Base-by-base conservation (phyloP, 1,140 invertebrate genomes). In the Neoseiulus cucumeris region DNA sequence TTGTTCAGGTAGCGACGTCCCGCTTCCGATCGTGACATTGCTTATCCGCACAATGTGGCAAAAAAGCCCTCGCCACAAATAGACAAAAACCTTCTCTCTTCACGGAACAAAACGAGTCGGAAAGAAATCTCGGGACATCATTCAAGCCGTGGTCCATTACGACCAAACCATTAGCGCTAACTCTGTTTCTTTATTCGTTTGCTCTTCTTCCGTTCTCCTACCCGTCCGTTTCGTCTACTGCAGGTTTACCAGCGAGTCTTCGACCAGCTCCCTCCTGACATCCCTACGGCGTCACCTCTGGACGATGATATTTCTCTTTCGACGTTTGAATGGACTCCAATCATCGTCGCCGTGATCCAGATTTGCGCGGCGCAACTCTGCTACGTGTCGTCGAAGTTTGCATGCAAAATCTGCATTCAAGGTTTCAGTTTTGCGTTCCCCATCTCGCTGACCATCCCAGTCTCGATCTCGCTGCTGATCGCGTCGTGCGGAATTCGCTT, bases 401-500 rank as follows among this genome's bases (percentile, higher is more conserved):
- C 91, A 18, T 95, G 91, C 78, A 94, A 94, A 78, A 94, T 96
- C 71, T 82, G 92, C 68, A 94, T 95, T 66, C 92, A 96, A 77
- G 87, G 88, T 30, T 93, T 95, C 79, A 92, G 91, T 73, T 96
- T 93, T 73, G 89, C 91, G 0, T 90, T 96, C 69, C 92, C 93
- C 0, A 85, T 96, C 0, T 92, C 87, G 74, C 79, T 96, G 64
- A 87, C 88, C 0, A 89, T 94, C 69, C 92, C 91, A 0, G 82
- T 94, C 0, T 83, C 86, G 0, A 85, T 95, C 25, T 91, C 89
- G 0, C 75, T 95, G 20, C 75, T 93, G 68, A 92, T 93, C 68
- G 83, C 88, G 18, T 86, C 87, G 7, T 93, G 90, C 72, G 90
- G 89, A 18, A 77, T 93, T 12, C 80, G 89, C 30, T 85, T 84